phyloP scores from a whole-genome alignment of 2,797 vertebrate genomes.

The Aeoliscus strigatus region DNA sequence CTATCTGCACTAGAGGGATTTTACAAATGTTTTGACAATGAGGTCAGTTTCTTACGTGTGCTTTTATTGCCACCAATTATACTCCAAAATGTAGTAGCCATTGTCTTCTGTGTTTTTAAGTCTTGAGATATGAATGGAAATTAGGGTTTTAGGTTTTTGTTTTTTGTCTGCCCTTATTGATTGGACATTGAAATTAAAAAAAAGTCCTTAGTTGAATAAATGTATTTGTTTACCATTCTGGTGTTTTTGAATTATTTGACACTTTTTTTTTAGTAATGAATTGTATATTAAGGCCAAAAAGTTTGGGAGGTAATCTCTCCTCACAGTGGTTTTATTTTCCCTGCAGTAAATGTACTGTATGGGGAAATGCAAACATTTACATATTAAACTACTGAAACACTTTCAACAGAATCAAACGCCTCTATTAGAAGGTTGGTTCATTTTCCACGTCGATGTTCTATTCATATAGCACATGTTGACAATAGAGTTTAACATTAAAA shows the following conservation, averaged over 20 bases:
- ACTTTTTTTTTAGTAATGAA: too few species aligned
- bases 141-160: not conserved
- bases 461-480: too few species aligned
- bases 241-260: not conserved
- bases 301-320: too few species aligned
- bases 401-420: too few species aligned
- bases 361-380: too few species aligned
- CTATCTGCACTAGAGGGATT: not conserved
- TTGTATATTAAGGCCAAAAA: too few species aligned
- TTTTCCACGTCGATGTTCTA: too few species aligned
- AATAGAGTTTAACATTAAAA: too few species aligned
- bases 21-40: not conserved
- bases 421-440: too few species aligned
- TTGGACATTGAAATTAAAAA: slow-evolving; percentile 5
- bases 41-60: not conserved
- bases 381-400: too few species aligned
- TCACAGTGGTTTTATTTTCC: too few species aligned
- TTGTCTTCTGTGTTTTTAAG: slow-evolving; percentile 33
- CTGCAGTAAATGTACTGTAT: too few species aligned
- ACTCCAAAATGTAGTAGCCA: slow-evolving; percentile 3
- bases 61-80: slow-evolving; percentile 4
- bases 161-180: slow-evolving; percentile 21
- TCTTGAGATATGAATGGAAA: not conserved
- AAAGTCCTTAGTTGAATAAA: slow-evolving; percentile 24
- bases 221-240: not conserved